phyloP scores from a whole-genome alignment of 2,113 vertebrate genomes.

The Hassar affinis region DNA sequence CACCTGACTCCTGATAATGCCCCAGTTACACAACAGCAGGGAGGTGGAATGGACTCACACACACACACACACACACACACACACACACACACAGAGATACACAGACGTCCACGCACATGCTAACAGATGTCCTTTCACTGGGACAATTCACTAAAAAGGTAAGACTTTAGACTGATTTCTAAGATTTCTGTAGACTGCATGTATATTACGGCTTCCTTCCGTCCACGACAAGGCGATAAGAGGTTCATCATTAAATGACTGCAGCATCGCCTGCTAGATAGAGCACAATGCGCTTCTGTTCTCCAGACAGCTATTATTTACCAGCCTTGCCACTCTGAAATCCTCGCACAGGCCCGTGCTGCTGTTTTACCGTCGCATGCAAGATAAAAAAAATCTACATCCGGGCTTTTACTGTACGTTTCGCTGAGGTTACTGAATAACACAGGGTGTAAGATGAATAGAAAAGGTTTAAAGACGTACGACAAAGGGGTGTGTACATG shows the following conservation, averaged over 20 bases:
- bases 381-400: neutral
- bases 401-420: neutral
- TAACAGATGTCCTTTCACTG: conserved; percentile 27
- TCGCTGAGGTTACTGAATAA: neutral
- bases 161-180: too few relatives aligned
- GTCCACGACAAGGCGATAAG: neutral
- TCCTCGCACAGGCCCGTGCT: conserved; percentile 8
- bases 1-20: conserved; percentile 78
- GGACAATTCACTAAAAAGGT: conserved; percentile 60
- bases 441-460: neutral
- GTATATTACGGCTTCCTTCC: neutral
- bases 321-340: neutral
- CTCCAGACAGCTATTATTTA: conserved; percentile 29
- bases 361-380: neutral
- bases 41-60: conserved; percentile 69
- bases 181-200: conserved; percentile 42
- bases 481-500: neutral
- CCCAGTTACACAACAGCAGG: conserved; percentile 75
- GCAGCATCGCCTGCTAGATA: conserved; percentile 4
- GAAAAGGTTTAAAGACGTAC: too few relatives aligned
- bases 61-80: conserved; percentile 50
- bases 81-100: conserved; percentile 49
- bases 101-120: conserved; percentile 2
- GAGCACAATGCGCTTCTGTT: conserved; percentile 48
- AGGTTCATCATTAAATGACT: conserved; percentile 6